Evolutionary conservation across 1,140 invertebrate species (phyloP), one percentile per base, ranked within the genome.

Genomic region (Pseudomyrmex pallidus): DNA sequence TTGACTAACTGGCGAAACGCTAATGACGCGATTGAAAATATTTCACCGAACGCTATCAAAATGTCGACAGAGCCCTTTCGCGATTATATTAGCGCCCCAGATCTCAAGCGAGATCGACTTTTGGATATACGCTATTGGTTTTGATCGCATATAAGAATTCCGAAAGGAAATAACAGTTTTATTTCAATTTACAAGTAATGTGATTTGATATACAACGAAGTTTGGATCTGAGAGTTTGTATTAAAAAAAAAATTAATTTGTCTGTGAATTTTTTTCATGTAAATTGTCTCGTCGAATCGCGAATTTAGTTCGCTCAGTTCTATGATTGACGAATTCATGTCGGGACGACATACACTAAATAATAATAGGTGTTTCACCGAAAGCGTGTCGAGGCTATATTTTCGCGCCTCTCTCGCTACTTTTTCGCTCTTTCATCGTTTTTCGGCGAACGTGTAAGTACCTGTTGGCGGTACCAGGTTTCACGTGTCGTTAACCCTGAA

Each of bases 401-500:
- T 52, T 17, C 4, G n/a, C n/a, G 0, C 15, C 48, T 63, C 57
- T 63, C 22, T 54, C 25, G 44, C 13, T 62, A n/a, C 13, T 10
- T 74, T 35, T 62, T 62, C 25, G 56, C 15, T 17, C 44, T 61
- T 46, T 64, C 25, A 15, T 77, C 64, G 35, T 83, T 82, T 70
- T 83, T 84, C 63, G 72, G 61, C 54, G 56, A 50, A 50, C n/a
- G 22, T 35, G 35, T 25, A 70, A 25, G 17, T 61, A 78, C 85
- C 67, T 84, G 54, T 77, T 83, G 74, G 59, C 86, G 85, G 82
- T 35, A 35, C 84, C 74, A 73, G 84, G 76, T 89, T 86, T 86
- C 74, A 82, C 66, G 85, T 88, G 84, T 70, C 85, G 76, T 89
- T 86, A 89, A 84, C 85, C 85, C 86, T 82, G 88, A 89, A 77